Evolutionary conservation across 1,140 invertebrate genomes (phyloP).

Genomic region (Marisa cornuarietis): DNA sequence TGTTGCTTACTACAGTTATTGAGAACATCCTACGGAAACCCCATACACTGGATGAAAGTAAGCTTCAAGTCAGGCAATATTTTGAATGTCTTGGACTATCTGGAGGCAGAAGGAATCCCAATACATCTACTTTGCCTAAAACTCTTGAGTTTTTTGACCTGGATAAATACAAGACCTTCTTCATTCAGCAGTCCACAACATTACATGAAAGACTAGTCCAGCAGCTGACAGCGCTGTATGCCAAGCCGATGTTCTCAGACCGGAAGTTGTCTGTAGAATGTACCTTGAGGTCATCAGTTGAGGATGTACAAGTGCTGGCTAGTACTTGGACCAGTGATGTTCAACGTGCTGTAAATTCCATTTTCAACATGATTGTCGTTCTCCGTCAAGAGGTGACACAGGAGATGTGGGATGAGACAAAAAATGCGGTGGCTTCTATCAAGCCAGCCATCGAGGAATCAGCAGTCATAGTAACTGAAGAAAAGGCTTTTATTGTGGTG

Average conservation of each 20-base stretch:
- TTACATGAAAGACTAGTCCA: not conserved
- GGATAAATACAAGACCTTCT: constrained; percentile 15
- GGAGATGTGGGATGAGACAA: constrained; percentile 33
- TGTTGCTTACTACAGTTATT: too few relatives aligned
- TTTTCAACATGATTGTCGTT: constrained; percentile 11
- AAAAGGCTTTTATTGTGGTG: constrained; percentile 26
- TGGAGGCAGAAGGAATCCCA: constrained; percentile 8
- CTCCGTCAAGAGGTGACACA: constrained; percentile 25
- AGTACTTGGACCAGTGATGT: constrained; percentile 29
- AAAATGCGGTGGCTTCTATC: constrained; percentile 4
- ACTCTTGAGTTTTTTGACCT: not conserved
- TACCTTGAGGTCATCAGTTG: constrained; percentile 21
- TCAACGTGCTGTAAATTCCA: constrained; percentile 1
- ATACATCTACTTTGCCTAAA: constrained; percentile 14
- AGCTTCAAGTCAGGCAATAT: too few relatives aligned
- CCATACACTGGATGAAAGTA: too few relatives aligned
- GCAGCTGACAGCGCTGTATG: not conserved
- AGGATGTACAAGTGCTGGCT: constrained; percentile 25
- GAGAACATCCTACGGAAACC: too few relatives aligned
- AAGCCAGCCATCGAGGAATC: constrained; percentile 21
- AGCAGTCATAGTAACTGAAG: constrained; percentile 23
- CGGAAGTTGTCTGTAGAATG: constrained; percentile 19
- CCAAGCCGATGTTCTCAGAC: not conserved
- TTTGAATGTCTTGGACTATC: too few relatives aligned
- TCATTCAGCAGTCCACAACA: constrained; percentile 8